These are phyloP conservation scores for Molossus molossus DNA, from an alignment of 2,797 vertebrate species.

Conservation along the genomic window DNA sequence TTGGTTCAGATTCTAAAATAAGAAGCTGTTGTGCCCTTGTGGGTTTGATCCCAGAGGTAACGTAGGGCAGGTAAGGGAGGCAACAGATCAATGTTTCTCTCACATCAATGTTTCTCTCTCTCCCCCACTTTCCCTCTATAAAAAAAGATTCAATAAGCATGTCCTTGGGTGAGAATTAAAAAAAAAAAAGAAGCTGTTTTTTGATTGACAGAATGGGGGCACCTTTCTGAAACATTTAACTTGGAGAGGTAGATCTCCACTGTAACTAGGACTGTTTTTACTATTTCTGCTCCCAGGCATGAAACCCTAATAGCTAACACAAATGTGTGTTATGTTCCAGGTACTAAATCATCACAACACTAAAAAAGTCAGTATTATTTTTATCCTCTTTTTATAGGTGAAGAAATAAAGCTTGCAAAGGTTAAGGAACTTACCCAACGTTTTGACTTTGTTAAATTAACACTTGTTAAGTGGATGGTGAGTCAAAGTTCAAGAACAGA, in stretches of 20 bases:
- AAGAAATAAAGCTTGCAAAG: slow-evolving; percentile 41
- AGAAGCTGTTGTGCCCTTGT: neutral
- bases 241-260: neutral
- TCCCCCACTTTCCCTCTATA: neutral
- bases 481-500: neutral
- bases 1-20: slow-evolving; percentile 52
- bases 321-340: slow-evolving; percentile 4
- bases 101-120: neutral
- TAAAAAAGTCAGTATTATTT: slow-evolving; percentile 31
- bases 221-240: slow-evolving; percentile 34
- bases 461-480: slow-evolving; percentile 45
- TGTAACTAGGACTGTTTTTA: neutral
- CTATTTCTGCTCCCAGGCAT: neutral
- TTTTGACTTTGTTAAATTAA: slow-evolving; percentile 33
- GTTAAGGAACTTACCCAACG: slow-evolving; percentile 24
- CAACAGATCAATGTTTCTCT: neutral
- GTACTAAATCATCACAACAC: slow-evolving; percentile 27
- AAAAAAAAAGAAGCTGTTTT: slow-evolving; percentile 37
- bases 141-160: neutral
- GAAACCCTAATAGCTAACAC: slow-evolving; percentile 23
- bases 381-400: slow-evolving; percentile 10
- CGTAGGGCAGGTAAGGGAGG: no score
- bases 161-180: neutral
- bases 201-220: slow-evolving; percentile 29
- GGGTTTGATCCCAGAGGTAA: no score